phyloP scores from a whole-genome alignment of 2,888 invertebrate species.

The Tiphia femorata region DNA sequence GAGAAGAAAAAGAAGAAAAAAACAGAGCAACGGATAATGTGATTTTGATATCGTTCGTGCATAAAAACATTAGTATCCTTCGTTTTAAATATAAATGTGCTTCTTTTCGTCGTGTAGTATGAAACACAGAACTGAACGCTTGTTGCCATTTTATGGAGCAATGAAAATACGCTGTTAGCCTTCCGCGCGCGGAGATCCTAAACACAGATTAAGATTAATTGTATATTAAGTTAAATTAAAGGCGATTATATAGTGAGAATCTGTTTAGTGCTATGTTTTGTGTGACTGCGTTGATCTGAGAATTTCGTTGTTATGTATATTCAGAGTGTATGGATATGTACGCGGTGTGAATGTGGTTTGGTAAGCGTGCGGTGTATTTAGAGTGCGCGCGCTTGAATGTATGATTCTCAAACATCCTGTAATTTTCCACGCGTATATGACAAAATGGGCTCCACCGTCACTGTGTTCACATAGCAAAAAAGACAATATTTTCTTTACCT shows the following conservation, averaged over 20 bases:
- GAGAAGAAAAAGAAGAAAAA: no score
- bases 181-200: slow-evolving; percentile 33
- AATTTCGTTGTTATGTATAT: slow-evolving; percentile 40
- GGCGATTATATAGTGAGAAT: slow-evolving; percentile 33
- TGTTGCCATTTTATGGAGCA: slow-evolving; percentile 20
- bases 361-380: slow-evolving; percentile 2
- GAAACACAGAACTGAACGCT: slow-evolving; percentile 10
- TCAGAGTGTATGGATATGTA: slow-evolving; percentile 20
- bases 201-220: slow-evolving; percentile 30
- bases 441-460: slow-evolving; percentile 26
- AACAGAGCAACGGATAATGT: no score
- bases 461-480: slow-evolving; percentile 14
- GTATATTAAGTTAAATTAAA: slow-evolving; percentile 44
- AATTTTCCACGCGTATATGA: slow-evolving; percentile 21
- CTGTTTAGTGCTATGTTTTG: slow-evolving; percentile 26
- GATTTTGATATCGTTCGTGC: slow-evolving; percentile 28
- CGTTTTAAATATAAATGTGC: slow-evolving; percentile 17
- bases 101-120: slow-evolving; percentile 21
- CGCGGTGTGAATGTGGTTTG: slow-evolving; percentile 4
- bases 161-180: slow-evolving; percentile 24
- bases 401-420: slow-evolving; percentile 12
- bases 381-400: slow-evolving; percentile 13
- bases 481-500: not conserved
- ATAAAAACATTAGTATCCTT: slow-evolving; percentile 14
- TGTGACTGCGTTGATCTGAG: slow-evolving; percentile 31